These are phyloP conservation scores for Spinus olivaceus DNA, from an alignment of 2,797 vertebrate genomes.

Conservation along the genomic window DNA sequence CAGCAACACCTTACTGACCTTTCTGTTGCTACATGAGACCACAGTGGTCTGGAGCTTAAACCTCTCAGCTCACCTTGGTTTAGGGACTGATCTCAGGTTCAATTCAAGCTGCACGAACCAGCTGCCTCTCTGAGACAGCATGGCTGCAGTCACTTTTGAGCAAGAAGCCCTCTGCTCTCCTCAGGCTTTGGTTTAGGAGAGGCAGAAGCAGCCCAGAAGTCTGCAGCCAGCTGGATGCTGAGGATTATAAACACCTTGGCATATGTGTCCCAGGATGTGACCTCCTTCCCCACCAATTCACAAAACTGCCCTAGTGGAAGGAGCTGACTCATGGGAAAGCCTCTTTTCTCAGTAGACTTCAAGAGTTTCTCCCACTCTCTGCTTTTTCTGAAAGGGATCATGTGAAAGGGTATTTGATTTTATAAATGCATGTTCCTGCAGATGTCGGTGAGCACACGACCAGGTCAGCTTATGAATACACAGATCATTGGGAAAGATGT, in stretches of 20 bases:
- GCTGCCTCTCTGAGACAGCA: neutral
- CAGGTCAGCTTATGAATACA: rapidly evolving
- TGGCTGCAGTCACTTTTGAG: neutral
- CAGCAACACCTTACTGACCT: neutral
- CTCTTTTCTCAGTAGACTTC: neutral
- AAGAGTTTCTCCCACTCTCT: neutral
- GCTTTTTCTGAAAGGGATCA: neutral
- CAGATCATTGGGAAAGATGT: neutral
- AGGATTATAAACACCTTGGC: neutral
- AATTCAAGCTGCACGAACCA: neutral
- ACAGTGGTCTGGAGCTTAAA: neutral
- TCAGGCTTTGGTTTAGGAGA: neutral
- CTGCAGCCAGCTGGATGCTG: neutral
- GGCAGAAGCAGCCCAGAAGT: neutral
- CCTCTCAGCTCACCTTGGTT: neutral
- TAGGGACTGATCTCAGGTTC: neutral
- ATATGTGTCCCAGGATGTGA: neutral
- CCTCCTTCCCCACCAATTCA: neutral
- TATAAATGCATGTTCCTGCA: neutral
- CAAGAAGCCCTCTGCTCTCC: neutral
- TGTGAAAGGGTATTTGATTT: neutral
- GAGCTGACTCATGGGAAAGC: neutral
- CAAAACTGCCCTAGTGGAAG: neutral
- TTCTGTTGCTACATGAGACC: rapidly evolving
- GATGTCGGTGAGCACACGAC: rapidly evolving